These are phyloP conservation scores for Lepus europaeus DNA, from an alignment of 2,113 vertebrate genomes.

Conservation along the genomic window DNA sequence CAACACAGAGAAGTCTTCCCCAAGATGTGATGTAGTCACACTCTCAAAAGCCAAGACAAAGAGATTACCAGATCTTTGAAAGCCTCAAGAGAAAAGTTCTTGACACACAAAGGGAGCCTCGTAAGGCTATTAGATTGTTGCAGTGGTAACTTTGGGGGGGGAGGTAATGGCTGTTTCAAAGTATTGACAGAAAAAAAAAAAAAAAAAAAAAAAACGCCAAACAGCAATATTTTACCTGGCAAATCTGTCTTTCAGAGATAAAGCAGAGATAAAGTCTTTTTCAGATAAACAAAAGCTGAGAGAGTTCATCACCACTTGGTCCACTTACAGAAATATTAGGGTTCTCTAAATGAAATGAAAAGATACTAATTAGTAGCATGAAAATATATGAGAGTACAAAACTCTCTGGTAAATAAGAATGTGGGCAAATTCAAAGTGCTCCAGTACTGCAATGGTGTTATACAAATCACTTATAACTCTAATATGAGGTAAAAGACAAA, in stretches of 20 bases:
- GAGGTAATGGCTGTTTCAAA: too few relatives aligned
- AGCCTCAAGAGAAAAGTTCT: not conserved
- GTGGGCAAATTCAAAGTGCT: not conserved
- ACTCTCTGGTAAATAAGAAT: not conserved
- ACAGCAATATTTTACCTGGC: too few relatives aligned
- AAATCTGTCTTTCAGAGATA: too few relatives aligned
- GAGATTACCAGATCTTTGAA: not conserved
- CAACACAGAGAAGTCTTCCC: not conserved
- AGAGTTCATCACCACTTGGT: too few relatives aligned
- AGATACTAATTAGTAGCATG: not conserved
- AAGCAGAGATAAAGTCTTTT: too few relatives aligned
- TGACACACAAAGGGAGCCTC: not conserved
- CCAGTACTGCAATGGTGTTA: not conserved
- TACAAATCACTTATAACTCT: not conserved
- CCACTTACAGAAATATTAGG: too few relatives aligned
- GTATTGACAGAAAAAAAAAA: too few relatives aligned
- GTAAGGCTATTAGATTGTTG: not conserved
- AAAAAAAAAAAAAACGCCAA: too few relatives aligned
- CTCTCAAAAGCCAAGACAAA: not conserved
- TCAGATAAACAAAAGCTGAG: too few relatives aligned
- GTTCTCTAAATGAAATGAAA: not conserved
- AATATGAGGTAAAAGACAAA: not conserved
- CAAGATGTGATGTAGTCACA: not conserved
- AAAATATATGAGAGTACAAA: not conserved
- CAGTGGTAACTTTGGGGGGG: not conserved